These are phyloP conservation scores for Willisornis vidua DNA, from an alignment of 2,113 vertebrate genomes.

Conservation along the genomic window DNA sequence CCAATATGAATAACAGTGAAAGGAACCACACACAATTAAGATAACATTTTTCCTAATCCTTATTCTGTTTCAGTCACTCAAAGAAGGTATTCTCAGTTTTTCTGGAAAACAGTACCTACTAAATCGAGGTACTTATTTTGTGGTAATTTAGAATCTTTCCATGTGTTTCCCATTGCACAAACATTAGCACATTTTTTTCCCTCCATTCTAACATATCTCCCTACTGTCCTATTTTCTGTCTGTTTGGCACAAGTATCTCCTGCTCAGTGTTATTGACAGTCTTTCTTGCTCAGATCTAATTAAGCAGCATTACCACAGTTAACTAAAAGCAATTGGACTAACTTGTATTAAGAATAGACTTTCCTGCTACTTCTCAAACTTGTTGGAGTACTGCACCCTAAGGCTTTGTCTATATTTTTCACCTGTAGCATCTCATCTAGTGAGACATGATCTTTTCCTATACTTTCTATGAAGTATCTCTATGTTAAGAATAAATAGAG, in stretches of 20 bases:
- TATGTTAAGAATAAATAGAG: neutral
- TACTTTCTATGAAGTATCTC: neutral
- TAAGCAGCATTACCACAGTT: neutral
- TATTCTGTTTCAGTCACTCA: neutral
- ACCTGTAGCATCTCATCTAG: neutral
- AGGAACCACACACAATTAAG: neutral
- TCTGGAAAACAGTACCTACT: neutral
- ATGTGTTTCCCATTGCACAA: neutral
- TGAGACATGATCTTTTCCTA: neutral
- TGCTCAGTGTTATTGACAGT: neutral
- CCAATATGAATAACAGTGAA: neutral
- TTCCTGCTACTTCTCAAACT: neutral
- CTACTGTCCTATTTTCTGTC: neutral
- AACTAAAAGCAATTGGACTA: neutral
- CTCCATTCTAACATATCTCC: rapidly evolving
- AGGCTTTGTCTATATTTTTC: neutral
- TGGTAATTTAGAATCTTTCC: neutral
- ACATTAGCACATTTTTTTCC: neutral
- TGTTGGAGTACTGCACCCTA: neutral
- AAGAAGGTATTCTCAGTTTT: neutral
- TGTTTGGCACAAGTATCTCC: neutral
- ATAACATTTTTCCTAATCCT: neutral
- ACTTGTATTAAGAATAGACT: neutral
- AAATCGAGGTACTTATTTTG: neutral
- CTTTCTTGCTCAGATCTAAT: neutral